A percentile compares a stretch with the other conserved stretches of the same genome.
Conservation (phyloP, 2,113 vertebrate genomes). For the Dipodomys merriami region DNA sequence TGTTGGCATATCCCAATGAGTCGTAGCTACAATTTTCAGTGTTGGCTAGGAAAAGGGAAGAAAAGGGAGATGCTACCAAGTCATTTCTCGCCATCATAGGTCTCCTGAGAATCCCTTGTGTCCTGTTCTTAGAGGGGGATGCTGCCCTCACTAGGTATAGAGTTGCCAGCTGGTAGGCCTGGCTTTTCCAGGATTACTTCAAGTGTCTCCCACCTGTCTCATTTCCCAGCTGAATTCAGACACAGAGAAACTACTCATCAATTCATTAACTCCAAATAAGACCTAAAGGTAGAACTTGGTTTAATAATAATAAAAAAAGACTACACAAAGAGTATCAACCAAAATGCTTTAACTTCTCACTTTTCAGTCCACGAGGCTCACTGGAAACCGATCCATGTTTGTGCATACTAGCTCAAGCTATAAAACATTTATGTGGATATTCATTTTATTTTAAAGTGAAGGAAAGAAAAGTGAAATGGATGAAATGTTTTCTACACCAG, state of each 20-base stretch:
- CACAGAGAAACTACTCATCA: neutral
- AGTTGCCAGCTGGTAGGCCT: neutral
- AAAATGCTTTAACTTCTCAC: neutral
- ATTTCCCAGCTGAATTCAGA: neutral
- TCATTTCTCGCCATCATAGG: neutral
- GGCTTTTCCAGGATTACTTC: slow-evolving; percentile 18
- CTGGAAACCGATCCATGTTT: neutral
- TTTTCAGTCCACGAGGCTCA: too few relatives aligned
- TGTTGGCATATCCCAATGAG: slow-evolving; percentile 84
- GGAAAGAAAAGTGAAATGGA: neutral
- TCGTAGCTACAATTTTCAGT: slow-evolving; percentile 88
- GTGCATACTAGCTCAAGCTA: neutral
- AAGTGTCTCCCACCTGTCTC: neutral
- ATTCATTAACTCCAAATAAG: slow-evolving; percentile 37
- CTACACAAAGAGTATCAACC: neutral
- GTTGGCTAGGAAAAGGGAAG: slow-evolving; percentile 77
- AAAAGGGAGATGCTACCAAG: slow-evolving; percentile 43
- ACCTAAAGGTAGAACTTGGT: slow-evolving; percentile 5
- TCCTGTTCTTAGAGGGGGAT: neutral
- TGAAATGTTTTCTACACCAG: neutral
- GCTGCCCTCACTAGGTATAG: neutral
- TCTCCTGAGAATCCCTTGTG: neutral
- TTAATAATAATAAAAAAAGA: neutral
- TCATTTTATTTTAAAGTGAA: neutral
- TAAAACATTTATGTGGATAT: neutral